phyloP scores from a whole-genome alignment of 2,888 invertebrate species.

The Tenthredo scrophulariae region DNA sequence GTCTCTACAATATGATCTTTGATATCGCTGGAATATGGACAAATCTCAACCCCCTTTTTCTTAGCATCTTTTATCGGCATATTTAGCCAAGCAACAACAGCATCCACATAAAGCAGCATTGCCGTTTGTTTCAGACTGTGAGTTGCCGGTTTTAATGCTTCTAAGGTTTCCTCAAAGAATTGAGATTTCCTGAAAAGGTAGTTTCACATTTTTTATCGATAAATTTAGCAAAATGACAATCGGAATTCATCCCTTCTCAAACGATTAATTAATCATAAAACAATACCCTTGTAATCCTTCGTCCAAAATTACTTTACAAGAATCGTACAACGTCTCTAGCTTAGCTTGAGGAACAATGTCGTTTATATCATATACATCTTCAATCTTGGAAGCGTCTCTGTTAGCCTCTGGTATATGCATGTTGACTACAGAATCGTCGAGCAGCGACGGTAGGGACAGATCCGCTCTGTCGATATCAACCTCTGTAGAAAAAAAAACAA shows the following conservation, averaged over 20 bases:
- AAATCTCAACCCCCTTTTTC: slow-evolving; percentile 63
- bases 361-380: slow-evolving; percentile 72
- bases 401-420: slow-evolving; percentile 69
- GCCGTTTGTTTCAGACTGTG: slow-evolving; percentile 66
- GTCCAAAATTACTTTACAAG: slow-evolving; percentile 61
- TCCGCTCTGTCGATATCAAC: slow-evolving; percentile 56
- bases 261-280: background rate
- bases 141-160: slow-evolving; percentile 58
- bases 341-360: slow-evolving; percentile 72
- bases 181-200: slow-evolving; percentile 62
- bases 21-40: slow-evolving; percentile 64
- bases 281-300: slow-evolving; percentile 62
- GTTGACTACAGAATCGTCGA: slow-evolving; percentile 61
- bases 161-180: slow-evolving; percentile 65
- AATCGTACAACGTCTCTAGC: slow-evolving; percentile 67
- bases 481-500: background rate
- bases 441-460: slow-evolving; percentile 56
- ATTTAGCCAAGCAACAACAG: slow-evolving; percentile 68
- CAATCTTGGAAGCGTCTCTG: slow-evolving; percentile 67
- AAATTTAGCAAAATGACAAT: background rate
- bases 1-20: slow-evolving; percentile 66
- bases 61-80: slow-evolving; percentile 66
- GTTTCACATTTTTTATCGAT: background rate
- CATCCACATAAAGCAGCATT: slow-evolving; percentile 69
- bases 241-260: slow-evolving; percentile 35